Percentiles rank a stretch among this genome's conserved stretches.
Conservation (phyloP, 2,888 invertebrate species). For the Cheilosia variabilis region DNA sequence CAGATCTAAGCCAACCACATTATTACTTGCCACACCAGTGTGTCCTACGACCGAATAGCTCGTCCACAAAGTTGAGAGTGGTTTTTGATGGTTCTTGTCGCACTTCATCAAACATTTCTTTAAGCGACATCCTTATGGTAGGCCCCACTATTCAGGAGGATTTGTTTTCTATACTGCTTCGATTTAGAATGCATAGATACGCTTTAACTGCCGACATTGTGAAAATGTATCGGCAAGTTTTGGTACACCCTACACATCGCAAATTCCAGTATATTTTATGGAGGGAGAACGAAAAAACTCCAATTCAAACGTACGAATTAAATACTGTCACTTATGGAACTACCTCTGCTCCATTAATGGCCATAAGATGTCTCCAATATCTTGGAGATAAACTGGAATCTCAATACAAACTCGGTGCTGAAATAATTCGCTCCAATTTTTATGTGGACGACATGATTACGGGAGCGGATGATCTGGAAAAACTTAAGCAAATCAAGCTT, state of each 20-base stretch:
- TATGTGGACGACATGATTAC: constrained; percentile 57
- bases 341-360: constrained; percentile 57
- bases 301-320: constrained; percentile 20
- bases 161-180: constrained; percentile 40
- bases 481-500: background rate
- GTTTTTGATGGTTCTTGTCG: background rate
- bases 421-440: background rate
- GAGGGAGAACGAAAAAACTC: background rate
- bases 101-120: constrained; percentile 50
- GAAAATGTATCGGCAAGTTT: too few species aligned
- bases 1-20: background rate
- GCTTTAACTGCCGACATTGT: too few species aligned
- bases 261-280: constrained; percentile 56
- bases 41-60: constrained; percentile 26
- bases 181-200: constrained; percentile 50
- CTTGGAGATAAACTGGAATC: constrained; percentile 69
- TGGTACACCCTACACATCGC: too few species aligned
- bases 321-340: constrained; percentile 48
- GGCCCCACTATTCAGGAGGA: constrained; percentile 58
- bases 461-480: background rate
- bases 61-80: background rate
- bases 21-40: constrained; percentile 7
- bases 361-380: constrained; percentile 30
- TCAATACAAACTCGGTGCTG: constrained; percentile 65
- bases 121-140: constrained; percentile 68